Evolutionary conservation across 2,113 vertebrate species (phyloP).

Genomic region (Ctenomys sociabilis): DNA sequence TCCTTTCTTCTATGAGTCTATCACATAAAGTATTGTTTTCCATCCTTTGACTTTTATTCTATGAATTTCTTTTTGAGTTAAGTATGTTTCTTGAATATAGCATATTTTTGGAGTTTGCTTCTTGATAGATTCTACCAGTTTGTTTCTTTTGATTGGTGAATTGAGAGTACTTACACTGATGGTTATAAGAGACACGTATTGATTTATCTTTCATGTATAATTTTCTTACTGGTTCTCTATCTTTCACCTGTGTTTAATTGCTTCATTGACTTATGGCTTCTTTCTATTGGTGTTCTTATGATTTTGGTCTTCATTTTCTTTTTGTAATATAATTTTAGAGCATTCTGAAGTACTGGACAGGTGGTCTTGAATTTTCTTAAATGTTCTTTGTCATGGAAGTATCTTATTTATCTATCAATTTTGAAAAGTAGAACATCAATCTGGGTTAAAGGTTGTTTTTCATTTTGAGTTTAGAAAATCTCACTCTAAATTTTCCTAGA

Average conservation of each 20-base stretch:
- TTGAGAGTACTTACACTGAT: background rate
- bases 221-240: background rate
- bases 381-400: background rate
- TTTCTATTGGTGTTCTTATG: background rate
- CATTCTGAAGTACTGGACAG: background rate
- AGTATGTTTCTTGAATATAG: background rate
- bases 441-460: background rate
- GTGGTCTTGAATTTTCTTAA: background rate
- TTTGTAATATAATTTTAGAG: background rate
- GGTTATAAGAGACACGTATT: background rate
- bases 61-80: background rate
- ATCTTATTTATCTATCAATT: background rate
- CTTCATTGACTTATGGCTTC: background rate
- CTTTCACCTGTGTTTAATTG: background rate
- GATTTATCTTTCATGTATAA: background rate
- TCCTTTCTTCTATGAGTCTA: background rate
- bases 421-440: background rate
- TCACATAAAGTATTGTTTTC: background rate
- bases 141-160: background rate
- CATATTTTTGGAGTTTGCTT: background rate
- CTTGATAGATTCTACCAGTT: background rate
- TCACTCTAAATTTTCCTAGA: background rate
- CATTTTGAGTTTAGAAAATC: background rate
- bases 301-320: background rate
- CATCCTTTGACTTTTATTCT: background rate